These are phyloP conservation scores for Hybognathus amarus DNA, from an alignment of 2,797 vertebrate species.

Conservation along the genomic window DNA sequence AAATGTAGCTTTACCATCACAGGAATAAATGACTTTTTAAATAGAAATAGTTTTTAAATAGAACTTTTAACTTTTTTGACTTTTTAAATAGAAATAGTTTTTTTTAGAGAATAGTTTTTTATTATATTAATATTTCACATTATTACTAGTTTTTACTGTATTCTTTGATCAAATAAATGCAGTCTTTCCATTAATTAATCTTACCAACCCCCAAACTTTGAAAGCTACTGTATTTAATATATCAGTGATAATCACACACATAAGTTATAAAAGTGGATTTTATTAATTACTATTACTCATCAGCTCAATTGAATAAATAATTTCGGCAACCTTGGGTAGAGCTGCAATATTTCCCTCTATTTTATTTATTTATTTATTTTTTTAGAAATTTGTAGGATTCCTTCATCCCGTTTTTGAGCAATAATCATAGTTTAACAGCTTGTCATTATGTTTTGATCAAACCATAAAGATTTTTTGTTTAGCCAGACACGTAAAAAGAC, in stretches of 20 bases:
- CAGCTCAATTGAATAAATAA: neutral
- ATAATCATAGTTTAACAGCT: neutral
- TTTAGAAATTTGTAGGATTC: neutral
- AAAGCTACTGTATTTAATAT: neutral
- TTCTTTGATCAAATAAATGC: neutral
- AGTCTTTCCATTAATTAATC: neutral
- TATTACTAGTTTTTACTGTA: neutral
- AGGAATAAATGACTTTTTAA: neutral
- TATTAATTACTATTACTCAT: neutral
- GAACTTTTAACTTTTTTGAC: too few species aligned
- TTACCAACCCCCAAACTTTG: neutral
- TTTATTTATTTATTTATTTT: neutral
- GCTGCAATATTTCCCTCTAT: neutral
- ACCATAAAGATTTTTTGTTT: neutral
- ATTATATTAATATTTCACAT: neutral
- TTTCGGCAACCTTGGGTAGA: neutral
- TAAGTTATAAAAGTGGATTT: neutral
- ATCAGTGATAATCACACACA: neutral
- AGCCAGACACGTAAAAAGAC: neutral
- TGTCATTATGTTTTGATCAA: neutral
- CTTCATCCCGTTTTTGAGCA: neutral
- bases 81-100: too few species aligned
- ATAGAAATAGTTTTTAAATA: too few species aligned
- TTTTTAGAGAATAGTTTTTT: too few species aligned
- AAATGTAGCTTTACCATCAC: neutral